phyloP scores from a whole-genome alignment of 2,797 vertebrate genomes.

The Myripristis murdjan region DNA sequence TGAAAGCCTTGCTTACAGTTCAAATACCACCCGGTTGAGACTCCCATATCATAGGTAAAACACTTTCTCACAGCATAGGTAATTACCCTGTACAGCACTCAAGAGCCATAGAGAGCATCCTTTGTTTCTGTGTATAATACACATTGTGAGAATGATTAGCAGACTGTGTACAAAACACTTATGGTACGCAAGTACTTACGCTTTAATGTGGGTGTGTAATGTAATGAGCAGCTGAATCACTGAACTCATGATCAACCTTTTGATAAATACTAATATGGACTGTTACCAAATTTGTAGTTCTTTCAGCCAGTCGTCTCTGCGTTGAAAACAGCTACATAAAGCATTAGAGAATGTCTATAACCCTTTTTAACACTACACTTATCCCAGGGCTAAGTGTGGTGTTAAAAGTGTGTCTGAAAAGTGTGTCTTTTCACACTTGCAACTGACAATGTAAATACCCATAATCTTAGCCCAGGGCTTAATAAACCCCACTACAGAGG shows the following conservation, averaged over 20 bases:
- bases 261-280: neutral
- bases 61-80: neutral
- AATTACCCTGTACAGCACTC: neutral
- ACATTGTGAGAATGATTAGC: neutral
- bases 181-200: neutral
- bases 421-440: too few relatives aligned
- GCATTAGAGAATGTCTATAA: too few relatives aligned
- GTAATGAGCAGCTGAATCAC: neutral
- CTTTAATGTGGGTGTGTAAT: neutral
- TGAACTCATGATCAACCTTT: neutral
- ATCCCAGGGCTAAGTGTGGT: too few relatives aligned
- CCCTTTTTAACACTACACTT: too few relatives aligned
- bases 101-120: neutral
- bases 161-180: constrained; percentile 3
- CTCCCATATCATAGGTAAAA: neutral
- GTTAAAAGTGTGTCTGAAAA: too few relatives aligned
- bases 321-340: too few relatives aligned
- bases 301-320: too few relatives aligned
- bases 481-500: too few relatives aligned
- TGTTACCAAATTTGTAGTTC: too few relatives aligned
- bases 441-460: too few relatives aligned
- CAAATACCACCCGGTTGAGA: constrained; percentile 9
- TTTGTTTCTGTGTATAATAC: neutral
- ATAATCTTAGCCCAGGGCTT: too few relatives aligned
- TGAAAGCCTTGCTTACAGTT: neutral